A percentile compares a stretch with the other conserved stretches of the same genome.
Evolutionary conservation across 2,888 invertebrate species (phyloP).

Genomic region (Julus scandinavius): DNA sequence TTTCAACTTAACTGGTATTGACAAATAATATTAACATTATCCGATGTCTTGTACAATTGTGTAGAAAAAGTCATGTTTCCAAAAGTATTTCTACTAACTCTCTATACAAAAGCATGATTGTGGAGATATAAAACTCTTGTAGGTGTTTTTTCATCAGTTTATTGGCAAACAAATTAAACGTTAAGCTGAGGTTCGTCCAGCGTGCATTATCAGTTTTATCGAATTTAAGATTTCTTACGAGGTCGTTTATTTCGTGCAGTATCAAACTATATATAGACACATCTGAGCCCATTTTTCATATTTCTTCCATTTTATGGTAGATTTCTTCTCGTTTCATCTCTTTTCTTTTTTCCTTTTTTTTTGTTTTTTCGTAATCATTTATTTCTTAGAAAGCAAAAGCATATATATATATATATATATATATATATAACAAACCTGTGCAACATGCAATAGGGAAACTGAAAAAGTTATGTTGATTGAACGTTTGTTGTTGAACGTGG

Average conservation of each 20-base stretch:
- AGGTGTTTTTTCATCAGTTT: neutral
- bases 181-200: neutral
- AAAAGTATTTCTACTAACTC: too few relatives aligned
- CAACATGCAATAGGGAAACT: neutral
- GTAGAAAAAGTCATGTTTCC: too few relatives aligned
- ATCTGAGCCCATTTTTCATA: constrained; percentile 29
- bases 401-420: too few relatives aligned
- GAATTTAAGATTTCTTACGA: constrained; percentile 16
- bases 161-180: constrained; percentile 36
- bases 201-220: neutral
- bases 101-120: too few relatives aligned
- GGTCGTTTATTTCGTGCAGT: constrained; percentile 22
- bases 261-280: constrained; percentile 9
- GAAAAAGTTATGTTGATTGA: constrained; percentile 39
- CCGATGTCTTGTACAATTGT: too few relatives aligned
- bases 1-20: too few relatives aligned
- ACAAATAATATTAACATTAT: too few relatives aligned
- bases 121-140: neutral
- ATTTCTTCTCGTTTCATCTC: constrained; percentile 17
- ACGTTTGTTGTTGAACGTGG: constrained; percentile 36
- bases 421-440: neutral
- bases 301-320: neutral
- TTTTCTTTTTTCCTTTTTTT: too few relatives aligned
- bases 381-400: neutral
- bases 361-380: constrained; percentile 26